Evolutionary conservation across 2,888 invertebrate genomes (phyloP), one percentile per base, ranked within the genome.

Genomic region (Isotomurus palustris): DNA sequence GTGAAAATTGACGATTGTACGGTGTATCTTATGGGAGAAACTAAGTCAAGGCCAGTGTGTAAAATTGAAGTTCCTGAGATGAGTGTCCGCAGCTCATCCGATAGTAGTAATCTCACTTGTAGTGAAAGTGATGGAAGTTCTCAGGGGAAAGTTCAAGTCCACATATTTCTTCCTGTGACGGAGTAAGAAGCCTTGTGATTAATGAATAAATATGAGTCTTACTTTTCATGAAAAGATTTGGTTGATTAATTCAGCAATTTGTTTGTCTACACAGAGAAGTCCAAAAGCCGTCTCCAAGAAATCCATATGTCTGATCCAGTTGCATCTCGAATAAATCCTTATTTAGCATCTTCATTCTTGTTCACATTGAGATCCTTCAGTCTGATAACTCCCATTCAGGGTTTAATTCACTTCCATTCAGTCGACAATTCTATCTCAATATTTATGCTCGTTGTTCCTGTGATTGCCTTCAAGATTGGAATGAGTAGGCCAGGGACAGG

Each of bases 141-240:
- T 21, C 38, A 35, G 22, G 57, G 60, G 38, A 62, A 62, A 57
- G 50, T 67, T 14, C 67, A 67, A 40, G 45, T 69, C 17, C 69
- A 69, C 54, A 69, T 69, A 56, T 69, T 69, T 45, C 59, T 69
- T 27, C 69, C 69, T 17, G 45, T 64, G 52, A 62, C 60, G 27
- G 61, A 63, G 52, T 60, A 52, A 53, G 58, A 22, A n/a, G n/a
- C n/a, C n/a, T n/a, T n/a, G n/a, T n/a, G n/a, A n/a, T n/a, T n/a
- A n/a, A n/a, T n/a, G n/a, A n/a, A n/a, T 29, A n/a, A 45, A 14
- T 27, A 38, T 32, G 8, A 14, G 14, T 32, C 8, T 32, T 10
- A 32, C 14, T 32, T 32, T 14, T 32, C 14, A 14, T 10, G 32
- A 32, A 32, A 14, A 32, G 14, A 10, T 32, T 32, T 32, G 8